Base-by-base conservation (phyloP, 2,888 invertebrate species). In the Drosophila colorata region DNA sequence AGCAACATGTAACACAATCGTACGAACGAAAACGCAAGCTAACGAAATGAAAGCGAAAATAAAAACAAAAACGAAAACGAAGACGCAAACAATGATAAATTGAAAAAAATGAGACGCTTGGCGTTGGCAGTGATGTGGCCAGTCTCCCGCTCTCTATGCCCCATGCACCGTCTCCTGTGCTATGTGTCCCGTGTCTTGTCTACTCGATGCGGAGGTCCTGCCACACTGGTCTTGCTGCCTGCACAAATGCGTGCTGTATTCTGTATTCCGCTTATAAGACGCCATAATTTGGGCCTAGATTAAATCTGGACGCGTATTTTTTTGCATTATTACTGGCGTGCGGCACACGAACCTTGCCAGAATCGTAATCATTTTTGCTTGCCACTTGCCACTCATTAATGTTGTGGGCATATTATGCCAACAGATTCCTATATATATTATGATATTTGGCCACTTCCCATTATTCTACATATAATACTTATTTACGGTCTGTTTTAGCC, bases 41-140 rank as follows among this genome's bases (percentile, higher is more conserved):
- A 48, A 53, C 46, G 11, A 53, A 33, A 40, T 8, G 31, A 37
- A 49, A 51, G 20, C 37, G n/a, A 53, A 46, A 40, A 25, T 20
- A 14, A 60, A 44, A 46, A 20, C 38, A 46, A 20, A 66, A 37
- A 52, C 7, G 31, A 31, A 58, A 28, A 28, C 28, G 28, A 4
- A 13, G n/a, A 33, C 23, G 37, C 60, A 61, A 65, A 53, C 75
- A 66, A 74, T 66, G 72, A 76, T 72, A 76, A 80, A 78, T 77
- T 69, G 73, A 69, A 31, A 14, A 59, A 35, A 40, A 51, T 33
- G 35, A 71, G 48, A 56, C 33, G 31, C 23, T 44, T 23, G 23
- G 28, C 44, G 41, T 38, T 33, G 23, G 16, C 47, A 35, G 23
- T 28, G 9, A 38, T 14, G 18, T 48, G 35, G 52, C 23, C 16